Evolutionary conservation across 2,888 invertebrate species (phyloP).

Genomic region (Rhynchonema sp.): DNA sequence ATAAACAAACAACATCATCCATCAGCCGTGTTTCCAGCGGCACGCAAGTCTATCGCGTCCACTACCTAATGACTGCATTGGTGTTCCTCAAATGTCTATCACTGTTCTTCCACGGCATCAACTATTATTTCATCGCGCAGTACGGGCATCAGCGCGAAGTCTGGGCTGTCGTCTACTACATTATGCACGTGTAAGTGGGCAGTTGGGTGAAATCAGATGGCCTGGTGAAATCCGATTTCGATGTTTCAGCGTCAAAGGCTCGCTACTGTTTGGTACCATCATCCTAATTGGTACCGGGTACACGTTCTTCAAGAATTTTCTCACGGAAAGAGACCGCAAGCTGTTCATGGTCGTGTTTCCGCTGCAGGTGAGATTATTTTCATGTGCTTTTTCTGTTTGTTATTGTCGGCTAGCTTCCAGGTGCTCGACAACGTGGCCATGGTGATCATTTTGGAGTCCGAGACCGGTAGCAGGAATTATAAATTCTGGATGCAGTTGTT

Average conservation of each 20-base stretch:
- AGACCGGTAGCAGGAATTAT: slow-evolving; percentile 71
- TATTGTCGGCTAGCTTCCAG: slow-evolving; percentile 39
- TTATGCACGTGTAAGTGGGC: slow-evolving; percentile 70
- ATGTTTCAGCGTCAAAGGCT: slow-evolving; percentile 54
- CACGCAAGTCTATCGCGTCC: slow-evolving; percentile 58
- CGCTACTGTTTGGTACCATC: slow-evolving; percentile 81
- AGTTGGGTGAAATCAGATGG: too few relatives aligned
- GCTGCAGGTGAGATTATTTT: slow-evolving; percentile 63
- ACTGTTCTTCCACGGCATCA: slow-evolving; percentile 67
- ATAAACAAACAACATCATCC: too few relatives aligned
- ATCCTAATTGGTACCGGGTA: slow-evolving; percentile 92
- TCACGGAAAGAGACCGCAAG: slow-evolving; percentile 85
- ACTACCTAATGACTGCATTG: slow-evolving; percentile 82
- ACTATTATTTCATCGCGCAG: slow-evolving; percentile 65
- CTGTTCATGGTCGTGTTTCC: slow-evolving; percentile 94
- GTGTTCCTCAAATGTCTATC: slow-evolving; percentile 78
- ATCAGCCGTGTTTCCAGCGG: slow-evolving; percentile 29
- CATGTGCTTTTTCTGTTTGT: too few relatives aligned
- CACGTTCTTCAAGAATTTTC: slow-evolving; percentile 92
- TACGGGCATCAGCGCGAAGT: slow-evolving; percentile 82
- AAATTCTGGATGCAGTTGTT: slow-evolving; percentile 60
- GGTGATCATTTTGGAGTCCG: slow-evolving; percentile 88
- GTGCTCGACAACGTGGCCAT: slow-evolving; percentile 88
- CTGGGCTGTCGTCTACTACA: slow-evolving; percentile 91
- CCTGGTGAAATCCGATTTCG: too few relatives aligned